phyloP scores from a whole-genome alignment of 2,113 vertebrate genomes.

The Syngnathoides biaculeatus region DNA sequence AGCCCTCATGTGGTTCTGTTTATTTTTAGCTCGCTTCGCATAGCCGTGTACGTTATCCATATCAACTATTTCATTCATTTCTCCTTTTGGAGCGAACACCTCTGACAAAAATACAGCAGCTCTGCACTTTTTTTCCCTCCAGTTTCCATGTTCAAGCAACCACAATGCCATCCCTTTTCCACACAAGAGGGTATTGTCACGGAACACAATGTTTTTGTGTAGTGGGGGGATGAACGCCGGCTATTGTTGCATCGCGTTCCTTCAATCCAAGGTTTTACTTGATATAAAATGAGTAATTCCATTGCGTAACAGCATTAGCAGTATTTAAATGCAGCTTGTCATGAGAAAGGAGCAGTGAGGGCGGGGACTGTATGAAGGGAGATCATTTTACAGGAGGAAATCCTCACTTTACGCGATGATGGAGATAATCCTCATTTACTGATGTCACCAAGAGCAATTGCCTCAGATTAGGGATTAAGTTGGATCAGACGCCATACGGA shows the following conservation, averaged over 20 bases:
- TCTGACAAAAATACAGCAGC: slow-evolving; percentile 51
- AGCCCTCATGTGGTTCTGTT: slow-evolving; percentile 53
- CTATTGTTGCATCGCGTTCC: slow-evolving; percentile 53
- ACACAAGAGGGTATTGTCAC: slow-evolving; percentile 55
- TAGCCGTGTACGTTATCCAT: slow-evolving; percentile 55
- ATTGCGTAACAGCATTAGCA: slow-evolving; percentile 64
- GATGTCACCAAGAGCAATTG: slow-evolving; percentile 40
- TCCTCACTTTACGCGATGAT: slow-evolving; percentile 49
- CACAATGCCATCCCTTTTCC: slow-evolving; percentile 27
- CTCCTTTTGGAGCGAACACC: slow-evolving; percentile 23
- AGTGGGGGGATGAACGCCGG: slow-evolving; percentile 48
- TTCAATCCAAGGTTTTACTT: slow-evolving; percentile 62
- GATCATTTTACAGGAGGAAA: slow-evolving; percentile 53
- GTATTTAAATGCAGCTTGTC: slow-evolving; percentile 56
- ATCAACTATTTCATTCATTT: slow-evolving; percentile 56
- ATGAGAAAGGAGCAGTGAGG: slow-evolving; percentile 25
- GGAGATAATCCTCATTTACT: slow-evolving; percentile 52
- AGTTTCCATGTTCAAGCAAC: slow-evolving; percentile 35
- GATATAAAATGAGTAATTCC: slow-evolving; percentile 65
- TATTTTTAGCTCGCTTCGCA: slow-evolving; percentile 62
- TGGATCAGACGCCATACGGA: slow-evolving; percentile 42
- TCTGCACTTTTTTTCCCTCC: slow-evolving; percentile 15
- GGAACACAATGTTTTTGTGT: slow-evolving; percentile 65
- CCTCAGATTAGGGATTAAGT: slow-evolving; percentile 40
- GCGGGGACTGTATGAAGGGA: slow-evolving; percentile 8